A percentile compares a stretch with the other conserved stretches of the same genome.
Evolutionary conservation across 2,888 invertebrate species (phyloP).

Genomic region (Ectemnius continuus): DNA sequence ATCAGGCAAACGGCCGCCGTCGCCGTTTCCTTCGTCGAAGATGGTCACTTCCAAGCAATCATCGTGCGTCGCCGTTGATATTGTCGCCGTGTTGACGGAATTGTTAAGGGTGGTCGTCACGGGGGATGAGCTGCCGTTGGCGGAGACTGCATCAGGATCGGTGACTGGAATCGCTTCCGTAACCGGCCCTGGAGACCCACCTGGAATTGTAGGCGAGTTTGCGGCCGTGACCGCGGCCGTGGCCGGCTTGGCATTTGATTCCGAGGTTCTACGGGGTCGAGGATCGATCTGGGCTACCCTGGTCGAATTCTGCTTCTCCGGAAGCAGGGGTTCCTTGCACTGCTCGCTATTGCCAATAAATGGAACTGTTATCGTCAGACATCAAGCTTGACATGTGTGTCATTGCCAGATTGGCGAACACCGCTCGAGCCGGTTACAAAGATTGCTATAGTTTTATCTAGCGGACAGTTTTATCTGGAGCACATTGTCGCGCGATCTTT

Average conservation of each 20-base stretch:
- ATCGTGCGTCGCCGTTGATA: slow-evolving; percentile 38
- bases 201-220: slow-evolving; percentile 35
- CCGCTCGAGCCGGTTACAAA: neutral
- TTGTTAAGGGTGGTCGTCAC: slow-evolving; percentile 32
- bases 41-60: slow-evolving; percentile 70
- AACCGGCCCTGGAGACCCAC: slow-evolving; percentile 16
- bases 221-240: slow-evolving; percentile 29
- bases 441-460: too few species aligned
- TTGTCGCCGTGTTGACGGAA: slow-evolving; percentile 13
- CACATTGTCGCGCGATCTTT: too few species aligned
- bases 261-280: slow-evolving; percentile 72
- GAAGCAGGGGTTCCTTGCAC: slow-evolving; percentile 74
- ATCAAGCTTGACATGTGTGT: too few species aligned
- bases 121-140: slow-evolving; percentile 12
- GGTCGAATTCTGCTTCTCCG: slow-evolving; percentile 64
- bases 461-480: too few species aligned
- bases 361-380: slow-evolving; percentile 3
- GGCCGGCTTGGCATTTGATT: slow-evolving; percentile 55
- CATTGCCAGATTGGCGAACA: neutral
- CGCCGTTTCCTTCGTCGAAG: slow-evolving; percentile 69
- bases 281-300: slow-evolving; percentile 74
- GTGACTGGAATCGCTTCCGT: slow-evolving; percentile 17
- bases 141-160: neutral
- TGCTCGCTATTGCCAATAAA: slow-evolving; percentile 67
- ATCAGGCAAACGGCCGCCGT: slow-evolving; percentile 80